Base-by-base conservation (phyloP, 1,140 invertebrate species). In the Zaprionus lachaisei region DNA sequence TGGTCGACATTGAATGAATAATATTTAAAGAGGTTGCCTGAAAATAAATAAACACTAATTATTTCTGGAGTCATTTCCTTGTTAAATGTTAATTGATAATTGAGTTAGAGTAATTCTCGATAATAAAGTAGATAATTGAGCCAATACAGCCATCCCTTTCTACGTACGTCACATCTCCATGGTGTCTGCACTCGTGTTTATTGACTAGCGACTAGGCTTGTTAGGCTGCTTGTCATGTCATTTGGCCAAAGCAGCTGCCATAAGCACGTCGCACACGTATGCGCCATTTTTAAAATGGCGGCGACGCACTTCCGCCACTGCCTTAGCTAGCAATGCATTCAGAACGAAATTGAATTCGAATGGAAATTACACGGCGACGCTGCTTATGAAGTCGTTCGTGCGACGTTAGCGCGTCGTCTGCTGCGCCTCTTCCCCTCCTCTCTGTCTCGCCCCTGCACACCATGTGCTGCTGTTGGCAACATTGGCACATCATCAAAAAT, bases 401-500 rank as follows among this genome's bases (percentile, higher is more conserved):
- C 31, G 15, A 47, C 62, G 56, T 22, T 28, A 28, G 31, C 31
- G 3, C 31, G 31, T 11, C 9, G 31, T 11, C 60, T 31, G 24
- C 47, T 5, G 22, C 6, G 5, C 6, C 60, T 55, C 56, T 15
- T 15, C 0, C 6, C 15, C 5, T 12, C 15, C 38, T 9, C 54
- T 7, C 17, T 17, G 14, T 28, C 12, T 34, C 44, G 31, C 9
- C 41, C 34, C 15, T 9, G 5, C 12, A 12, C 20, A 15, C 34
- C 58, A 15, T 22, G n/a, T 37, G 4, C 28, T 54, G 61, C 34
- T 34, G 9, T 34, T 34, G 63, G 77, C 80, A 82, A 75, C 83
- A 83, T 83, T 83, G 80, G 83, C 84, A 89, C 79, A 90, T 89
- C 84, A 72, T 87, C 74, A 81, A 87, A 89, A 87, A 87, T 89